Base-by-base conservation (phyloP, 2,888 invertebrate genomes). In the Dynastes grantii region DNA sequence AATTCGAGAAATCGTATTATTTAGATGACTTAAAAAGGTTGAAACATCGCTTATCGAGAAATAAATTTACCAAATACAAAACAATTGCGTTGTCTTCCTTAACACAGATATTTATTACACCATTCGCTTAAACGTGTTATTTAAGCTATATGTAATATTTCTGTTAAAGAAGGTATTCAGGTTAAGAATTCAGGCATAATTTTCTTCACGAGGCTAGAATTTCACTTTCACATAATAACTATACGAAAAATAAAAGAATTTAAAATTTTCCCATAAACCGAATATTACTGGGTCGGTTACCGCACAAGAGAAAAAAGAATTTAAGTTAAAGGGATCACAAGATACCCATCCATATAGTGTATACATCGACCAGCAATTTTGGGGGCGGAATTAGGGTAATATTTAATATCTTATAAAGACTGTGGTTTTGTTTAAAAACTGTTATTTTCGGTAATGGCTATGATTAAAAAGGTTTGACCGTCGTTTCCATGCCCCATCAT, bases 331-430 rank as follows among this genome's bases (percentile, higher is more conserved):
- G 55, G 55, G 22, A 58, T 58, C 55, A 27, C 55, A 32, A 63
- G 16, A 32, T 64, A 64, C 11, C 58, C 22, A 61, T 29, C 29
- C 58, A 61, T 16, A 3, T 45, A 45, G 45, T 11, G 45, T 45
- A 8, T 45, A 45, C 45, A 45, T 45, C 45, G 45, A 45, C 45
- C 55, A 22, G 22, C 16, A 63, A 63, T 13, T 61, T 29, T 13
- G 63, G 4, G 63, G 49, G 58, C 58, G 16, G 73, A 73, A 73
- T 73, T 73, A 40, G 58, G 73, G 73, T 73, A 73, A 73, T 73
- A 61, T 79, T 79, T 79, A 79, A 79, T 79, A 79, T 73, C 73
- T 79, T 65, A 73, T 79, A 79, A 79, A 79, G 77, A 79, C 79
- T 76, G 79, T 79, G 77, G 77, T 79, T 73, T 73, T 71, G 53